phyloP scores from a whole-genome alignment of 2,113 vertebrate species.

The Glaucidium brasilianum region DNA sequence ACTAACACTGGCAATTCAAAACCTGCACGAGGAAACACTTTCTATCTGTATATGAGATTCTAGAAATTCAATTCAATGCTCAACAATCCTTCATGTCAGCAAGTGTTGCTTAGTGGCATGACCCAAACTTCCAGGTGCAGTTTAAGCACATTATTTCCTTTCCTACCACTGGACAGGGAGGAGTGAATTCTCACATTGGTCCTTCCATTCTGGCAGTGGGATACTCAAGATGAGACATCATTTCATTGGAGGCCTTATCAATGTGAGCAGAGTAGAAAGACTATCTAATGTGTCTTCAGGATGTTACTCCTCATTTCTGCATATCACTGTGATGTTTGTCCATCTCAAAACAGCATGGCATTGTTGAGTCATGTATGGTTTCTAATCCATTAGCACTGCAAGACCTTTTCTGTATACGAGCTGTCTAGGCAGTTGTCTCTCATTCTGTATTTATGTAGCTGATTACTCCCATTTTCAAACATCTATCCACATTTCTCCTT shows the following conservation, averaged over 20 bases:
- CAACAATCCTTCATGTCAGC: background rate
- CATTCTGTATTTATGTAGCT: slow-evolving; percentile 59
- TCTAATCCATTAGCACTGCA: slow-evolving; percentile 16
- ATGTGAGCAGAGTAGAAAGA: background rate
- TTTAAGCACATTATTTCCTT: background rate
- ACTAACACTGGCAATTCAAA: background rate
- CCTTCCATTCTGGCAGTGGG: background rate
- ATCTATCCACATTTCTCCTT: slow-evolving; percentile 56
- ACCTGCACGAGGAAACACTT: background rate
- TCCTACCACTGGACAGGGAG: background rate
- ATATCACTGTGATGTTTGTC: background rate
- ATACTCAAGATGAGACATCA: background rate
- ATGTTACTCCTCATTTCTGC: background rate
- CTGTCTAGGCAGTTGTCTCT: slow-evolving; percentile 46
- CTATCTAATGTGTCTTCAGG: background rate
- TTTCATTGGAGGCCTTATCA: background rate
- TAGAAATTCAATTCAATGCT: background rate
- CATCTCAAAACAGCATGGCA: background rate
- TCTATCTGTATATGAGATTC: background rate
- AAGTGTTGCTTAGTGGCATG: background rate
- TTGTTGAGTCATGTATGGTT: background rate
- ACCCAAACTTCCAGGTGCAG: background rate
- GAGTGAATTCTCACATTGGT: background rate
- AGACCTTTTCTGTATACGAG: slow-evolving; percentile 29
- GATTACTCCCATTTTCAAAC: slow-evolving; percentile 64